Percentiles rank a stretch among this genome's conserved stretches.
Evolutionary conservation across 2,113 vertebrate genomes (phyloP).

Genomic region (Platichthys flesus): DNA sequence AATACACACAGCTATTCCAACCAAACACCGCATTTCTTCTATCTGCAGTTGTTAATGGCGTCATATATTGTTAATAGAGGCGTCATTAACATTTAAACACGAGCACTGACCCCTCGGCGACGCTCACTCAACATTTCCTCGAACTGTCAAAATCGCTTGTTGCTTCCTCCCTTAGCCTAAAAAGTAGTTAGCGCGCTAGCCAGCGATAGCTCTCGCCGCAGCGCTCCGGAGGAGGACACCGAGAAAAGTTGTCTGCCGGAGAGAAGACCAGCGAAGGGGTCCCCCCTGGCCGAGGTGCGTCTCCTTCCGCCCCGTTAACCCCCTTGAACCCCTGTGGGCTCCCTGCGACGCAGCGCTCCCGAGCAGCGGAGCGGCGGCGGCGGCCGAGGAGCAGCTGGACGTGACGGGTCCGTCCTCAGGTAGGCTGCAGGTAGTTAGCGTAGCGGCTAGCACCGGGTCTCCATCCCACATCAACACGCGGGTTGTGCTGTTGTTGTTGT

Average conservation of each 20-base stretch:
- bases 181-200: slow-evolving; percentile 80
- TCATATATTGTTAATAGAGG: accelerated
- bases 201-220: slow-evolving; percentile 1
- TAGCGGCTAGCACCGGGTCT: slow-evolving; percentile 39
- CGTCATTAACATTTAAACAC: background rate
- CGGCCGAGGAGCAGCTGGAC: slow-evolving; percentile 70
- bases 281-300: background rate
- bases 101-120: background rate
- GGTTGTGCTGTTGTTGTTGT: too few species aligned
- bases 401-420: slow-evolving; percentile 79
- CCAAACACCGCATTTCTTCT: accelerated
- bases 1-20: accelerated
- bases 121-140: slow-evolving; percentile 58
- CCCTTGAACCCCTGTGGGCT: slow-evolving; percentile 4
- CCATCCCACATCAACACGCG: too few species aligned
- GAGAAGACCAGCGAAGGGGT: background rate
- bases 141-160: slow-evolving; percentile 86
- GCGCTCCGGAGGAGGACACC: slow-evolving; percentile 9
- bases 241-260: slow-evolving; percentile 40
- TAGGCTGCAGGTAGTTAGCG: slow-evolving; percentile 74
- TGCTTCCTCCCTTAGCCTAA: slow-evolving; percentile 76
- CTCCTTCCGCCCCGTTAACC: slow-evolving; percentile 11
- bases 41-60: accelerated
- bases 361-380: background rate
- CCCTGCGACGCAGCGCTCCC: slow-evolving; percentile 18